Percentiles rank a stretch among this genome's conserved stretches.
Evolutionary conservation across 2,113 vertebrate genomes (phyloP).

Genomic region (Ibidorhyncha struthersii): DNA sequence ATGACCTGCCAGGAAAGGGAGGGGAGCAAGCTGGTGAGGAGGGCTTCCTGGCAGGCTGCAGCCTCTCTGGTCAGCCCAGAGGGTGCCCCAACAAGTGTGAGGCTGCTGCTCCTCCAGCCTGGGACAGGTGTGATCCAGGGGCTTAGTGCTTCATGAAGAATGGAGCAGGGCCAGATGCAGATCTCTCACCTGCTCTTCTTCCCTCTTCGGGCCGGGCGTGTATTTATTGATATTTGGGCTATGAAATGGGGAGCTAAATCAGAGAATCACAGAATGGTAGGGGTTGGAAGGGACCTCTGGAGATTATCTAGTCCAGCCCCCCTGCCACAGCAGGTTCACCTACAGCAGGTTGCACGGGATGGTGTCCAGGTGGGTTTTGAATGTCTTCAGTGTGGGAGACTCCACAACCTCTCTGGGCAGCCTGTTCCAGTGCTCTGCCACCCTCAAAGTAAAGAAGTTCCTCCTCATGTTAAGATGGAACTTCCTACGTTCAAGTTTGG

Average conservation of each 20-base stretch:
- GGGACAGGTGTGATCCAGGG: not conserved
- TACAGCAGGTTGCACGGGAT: no score
- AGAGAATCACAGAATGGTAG: no score
- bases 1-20: not conserved
- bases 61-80: not conserved
- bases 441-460: no score
- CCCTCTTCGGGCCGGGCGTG: not conserved
- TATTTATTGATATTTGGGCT: not conserved
- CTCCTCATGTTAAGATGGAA: no score
- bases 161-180: not conserved
- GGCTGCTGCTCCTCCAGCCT: not conserved
- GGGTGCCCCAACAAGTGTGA: not conserved
- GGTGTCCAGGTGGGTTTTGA: no score
- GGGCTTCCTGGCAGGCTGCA: not conserved
- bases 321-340: no score
- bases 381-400: no score
- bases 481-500: no score
- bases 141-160: not conserved
- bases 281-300: no score
- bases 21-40: not conserved
- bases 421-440: no score
- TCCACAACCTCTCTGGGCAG: no score
- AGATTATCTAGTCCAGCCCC: no score
- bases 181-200: not conserved
- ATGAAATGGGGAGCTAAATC: not conserved